A percentile compares a stretch with the other conserved stretches of the same genome.
Evolutionary conservation across 2,888 invertebrate genomes (phyloP).

Genomic region (Hetaerina titia): DNA sequence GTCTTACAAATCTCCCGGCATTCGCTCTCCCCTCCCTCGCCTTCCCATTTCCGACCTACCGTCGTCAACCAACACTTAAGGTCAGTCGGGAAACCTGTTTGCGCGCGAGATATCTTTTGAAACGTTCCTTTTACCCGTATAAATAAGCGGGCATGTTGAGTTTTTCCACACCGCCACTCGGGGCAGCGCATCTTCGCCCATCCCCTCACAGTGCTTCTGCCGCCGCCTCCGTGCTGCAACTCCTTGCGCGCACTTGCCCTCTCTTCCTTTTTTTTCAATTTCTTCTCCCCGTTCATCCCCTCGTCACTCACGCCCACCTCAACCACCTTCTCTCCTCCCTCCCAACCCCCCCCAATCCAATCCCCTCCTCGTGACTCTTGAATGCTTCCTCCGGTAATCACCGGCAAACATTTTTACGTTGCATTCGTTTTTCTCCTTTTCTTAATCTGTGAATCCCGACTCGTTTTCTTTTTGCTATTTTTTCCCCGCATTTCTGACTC

Average conservation of each 20-base stretch:
- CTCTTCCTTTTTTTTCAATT: not conserved
- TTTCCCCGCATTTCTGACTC: not conserved
- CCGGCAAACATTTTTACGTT: not conserved
- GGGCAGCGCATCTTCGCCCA: not conserved
- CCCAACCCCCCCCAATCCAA: not conserved
- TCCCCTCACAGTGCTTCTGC: not conserved
- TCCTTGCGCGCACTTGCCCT: not conserved
- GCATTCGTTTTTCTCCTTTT: not conserved
- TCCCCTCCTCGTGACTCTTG: not conserved
- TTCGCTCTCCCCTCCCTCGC: not conserved
- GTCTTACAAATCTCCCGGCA: conserved; percentile 42
- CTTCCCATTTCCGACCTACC: conserved; percentile 30
- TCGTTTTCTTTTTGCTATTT: not conserved
- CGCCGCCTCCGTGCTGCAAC: not conserved
- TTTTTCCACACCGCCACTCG: conserved; percentile 17
- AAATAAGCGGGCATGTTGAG: conserved; percentile 48
- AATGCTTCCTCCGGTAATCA: not conserved
- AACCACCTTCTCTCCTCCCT: not conserved
- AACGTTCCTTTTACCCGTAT: conserved; percentile 49
- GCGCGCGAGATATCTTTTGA: conserved; percentile 49
- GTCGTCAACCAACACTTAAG: conserved; percentile 56
- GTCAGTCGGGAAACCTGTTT: conserved; percentile 64
- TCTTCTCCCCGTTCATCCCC: not conserved
- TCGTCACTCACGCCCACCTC: not conserved
- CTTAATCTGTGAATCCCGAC: not conserved